Evolutionary conservation across 1,140 invertebrate genomes (phyloP), one percentile per base, ranked within the genome.

Genomic region (Euura saliciscinereae): DNA sequence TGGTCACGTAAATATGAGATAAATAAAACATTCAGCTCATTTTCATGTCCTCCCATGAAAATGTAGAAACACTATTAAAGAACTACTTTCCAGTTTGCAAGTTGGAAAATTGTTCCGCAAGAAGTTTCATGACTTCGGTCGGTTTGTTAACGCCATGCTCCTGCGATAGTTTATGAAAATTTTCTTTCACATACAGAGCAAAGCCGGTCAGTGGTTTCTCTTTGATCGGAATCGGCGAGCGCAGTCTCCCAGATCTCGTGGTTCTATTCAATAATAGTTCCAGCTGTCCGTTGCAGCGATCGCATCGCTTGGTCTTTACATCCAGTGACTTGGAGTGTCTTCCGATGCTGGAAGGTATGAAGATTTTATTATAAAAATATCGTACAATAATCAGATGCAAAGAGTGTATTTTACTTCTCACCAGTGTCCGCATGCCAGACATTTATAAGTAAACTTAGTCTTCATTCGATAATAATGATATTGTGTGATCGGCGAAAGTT

Each of bases 271-370:
- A 78, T 3, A 95, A 84, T n/a, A 97, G 79, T 74, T 94, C 91
- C 85, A 97, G 96, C 70, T 88, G 90, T 3, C 95, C 95, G 42
- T 88, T 89, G 79, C 96, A 97, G 72, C 91, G 89, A 4, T 94
- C 93, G 87, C 96, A 98, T 28, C 94, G 90, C 80, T 96, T 94
- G 44, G 87, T 91, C 51, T 93, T 91, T 0, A 91, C 88, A 81
- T 97, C 93, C 72, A 97, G 89, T 0, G 95, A 97, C 85, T 97
- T 97, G 0, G 95, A 95, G 85, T 97, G 96, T 6, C 96, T 90
- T 75, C 93, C 92, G 83, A 96, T 90, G 80, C 94, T 95, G 80
- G 66, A 80, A 74, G 10, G 13, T 59, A 43, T 71, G 51, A 28
- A 28, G 28, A 28, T 68, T 8, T 69, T 72, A 2, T 13, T 68